Percentiles rank a stretch among this genome's conserved stretches.
phyloP scores from a whole-genome alignment of 2,797 vertebrate species.

The Sphaeramia orbicularis region DNA sequence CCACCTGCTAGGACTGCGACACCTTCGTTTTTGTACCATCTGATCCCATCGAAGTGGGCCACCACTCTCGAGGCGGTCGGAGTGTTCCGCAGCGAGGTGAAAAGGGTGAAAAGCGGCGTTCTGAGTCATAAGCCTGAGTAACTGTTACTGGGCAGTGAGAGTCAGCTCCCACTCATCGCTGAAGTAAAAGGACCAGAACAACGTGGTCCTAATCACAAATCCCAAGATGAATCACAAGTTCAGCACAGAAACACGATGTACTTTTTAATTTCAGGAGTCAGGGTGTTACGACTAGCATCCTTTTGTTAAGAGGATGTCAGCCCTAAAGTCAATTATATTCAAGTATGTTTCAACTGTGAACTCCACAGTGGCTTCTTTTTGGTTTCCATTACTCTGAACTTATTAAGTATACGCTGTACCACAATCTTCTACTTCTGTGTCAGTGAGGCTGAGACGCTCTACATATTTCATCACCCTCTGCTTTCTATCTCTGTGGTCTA shows the following conservation, averaged over 20 bases:
- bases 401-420: not conserved
- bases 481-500: not conserved
- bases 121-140: conserved; percentile 48
- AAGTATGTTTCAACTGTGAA: not conserved
- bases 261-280: conserved; percentile 36
- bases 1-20: not conserved
- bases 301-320: conserved; percentile 24
- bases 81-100: conserved; percentile 12
- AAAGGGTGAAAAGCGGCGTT: conserved; percentile 6
- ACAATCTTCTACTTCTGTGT: not conserved
- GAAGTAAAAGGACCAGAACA: conserved; percentile 27
- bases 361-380: not conserved
- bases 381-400: not conserved
- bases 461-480: not conserved
- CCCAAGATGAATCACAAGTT: conserved; percentile 45
- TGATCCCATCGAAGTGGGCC: conserved; percentile 9
- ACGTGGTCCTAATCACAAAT: conserved; percentile 14
- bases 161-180: conserved; percentile 43
- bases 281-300: conserved; percentile 26
- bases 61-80: conserved; percentile 10
- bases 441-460: not conserved
- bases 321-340: not conserved
- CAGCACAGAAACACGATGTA: conserved; percentile 19
- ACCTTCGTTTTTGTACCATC: not conserved
- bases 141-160: conserved; percentile 18